Percentiles rank a stretch among this genome's conserved stretches.
Conservation (phyloP, 2,888 invertebrate species). For the Penaeus monodon region DNA sequence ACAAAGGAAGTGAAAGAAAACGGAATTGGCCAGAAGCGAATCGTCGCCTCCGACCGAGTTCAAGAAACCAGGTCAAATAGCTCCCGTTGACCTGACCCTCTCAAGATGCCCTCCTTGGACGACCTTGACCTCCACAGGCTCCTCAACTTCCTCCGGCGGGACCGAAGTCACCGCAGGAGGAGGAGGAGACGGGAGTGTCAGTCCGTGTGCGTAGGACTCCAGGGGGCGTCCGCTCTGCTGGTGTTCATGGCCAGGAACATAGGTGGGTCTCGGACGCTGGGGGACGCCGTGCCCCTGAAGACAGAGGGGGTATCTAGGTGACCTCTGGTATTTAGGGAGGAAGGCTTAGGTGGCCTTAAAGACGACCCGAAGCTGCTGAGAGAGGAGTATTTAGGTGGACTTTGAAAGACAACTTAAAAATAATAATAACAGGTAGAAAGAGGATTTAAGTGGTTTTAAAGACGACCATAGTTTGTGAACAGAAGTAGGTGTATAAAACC, state of each 20-base stretch:
- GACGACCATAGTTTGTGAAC: no score
- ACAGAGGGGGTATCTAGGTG: background rate
- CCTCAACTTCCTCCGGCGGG: constrained; percentile 47
- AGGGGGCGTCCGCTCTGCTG: constrained; percentile 50
- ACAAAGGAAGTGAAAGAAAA: no score
- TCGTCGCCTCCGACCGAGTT: background rate
- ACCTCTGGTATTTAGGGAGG: no score
- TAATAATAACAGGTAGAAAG: no score
- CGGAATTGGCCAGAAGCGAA: background rate
- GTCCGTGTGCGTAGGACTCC: constrained; percentile 49
- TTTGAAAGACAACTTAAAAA: no score
- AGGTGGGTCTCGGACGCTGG: constrained; percentile 14
- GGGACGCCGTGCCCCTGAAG: background rate
- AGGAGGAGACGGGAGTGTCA: constrained; percentile 3
- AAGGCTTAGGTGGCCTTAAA: no score
- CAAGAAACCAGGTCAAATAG: background rate
- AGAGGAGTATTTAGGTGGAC: no score
- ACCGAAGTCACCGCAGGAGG: constrained; percentile 21
- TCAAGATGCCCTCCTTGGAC: constrained; percentile 55
- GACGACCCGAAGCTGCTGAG: no score
- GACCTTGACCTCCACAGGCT: constrained; percentile 57
- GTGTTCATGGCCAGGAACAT: constrained; percentile 51
- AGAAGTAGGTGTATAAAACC: no score
- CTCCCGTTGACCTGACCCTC: no score
- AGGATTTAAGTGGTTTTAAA: no score